Evolutionary conservation across 1,140 invertebrate species (phyloP), one percentile per base, ranked within the genome.

Genomic region (Neomicropteryx cornuta): DNA sequence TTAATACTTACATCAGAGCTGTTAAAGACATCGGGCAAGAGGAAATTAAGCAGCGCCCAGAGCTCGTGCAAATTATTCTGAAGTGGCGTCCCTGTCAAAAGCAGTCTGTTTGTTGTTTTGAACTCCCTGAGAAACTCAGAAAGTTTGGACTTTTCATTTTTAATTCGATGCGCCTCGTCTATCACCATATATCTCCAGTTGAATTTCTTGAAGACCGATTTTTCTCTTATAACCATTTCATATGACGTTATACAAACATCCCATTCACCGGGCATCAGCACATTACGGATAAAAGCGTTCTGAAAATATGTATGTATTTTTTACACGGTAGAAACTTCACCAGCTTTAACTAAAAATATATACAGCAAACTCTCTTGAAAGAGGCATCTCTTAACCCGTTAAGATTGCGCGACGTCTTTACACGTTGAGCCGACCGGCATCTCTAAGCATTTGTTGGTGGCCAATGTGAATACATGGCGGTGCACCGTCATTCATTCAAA

Each of bases 71-170:
- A 73, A 79, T 95, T 83, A 58, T 97, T 91, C 60, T 94, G 90
- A 5, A 95, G 62, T 0, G 94, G 94, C 10, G 94, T 96, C 46
- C 94, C 94, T 27, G 95, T 98, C 10, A 99, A 61, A 1, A 99
- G 62, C 4, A 99, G 70, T 22, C 97, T 78, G 60, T 99, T 97
- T n/a, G 90, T 85, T 5, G 96, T 97, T 59, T 98, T 97, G 48
- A 99, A 96, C 56, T 97, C 91, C 24, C 97, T 71, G 2, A 99
- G 77, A 52, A 98, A 89, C 70, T 98, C 94, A 0, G 96, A 97
- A 0, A 99, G 67, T 62, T 98, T 99, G 0, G 93, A 97, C 58
- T 99, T 98, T 64, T 99, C 97, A 69, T 99, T 99, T 62, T 99
- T 99, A 41, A 99, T 97, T 44, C 97, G 78, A 65, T 99, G 97